These are phyloP conservation scores for Salvelinus alpinus DNA, from an alignment of 2,113 vertebrate genomes.

Conservation along the genomic window DNA sequence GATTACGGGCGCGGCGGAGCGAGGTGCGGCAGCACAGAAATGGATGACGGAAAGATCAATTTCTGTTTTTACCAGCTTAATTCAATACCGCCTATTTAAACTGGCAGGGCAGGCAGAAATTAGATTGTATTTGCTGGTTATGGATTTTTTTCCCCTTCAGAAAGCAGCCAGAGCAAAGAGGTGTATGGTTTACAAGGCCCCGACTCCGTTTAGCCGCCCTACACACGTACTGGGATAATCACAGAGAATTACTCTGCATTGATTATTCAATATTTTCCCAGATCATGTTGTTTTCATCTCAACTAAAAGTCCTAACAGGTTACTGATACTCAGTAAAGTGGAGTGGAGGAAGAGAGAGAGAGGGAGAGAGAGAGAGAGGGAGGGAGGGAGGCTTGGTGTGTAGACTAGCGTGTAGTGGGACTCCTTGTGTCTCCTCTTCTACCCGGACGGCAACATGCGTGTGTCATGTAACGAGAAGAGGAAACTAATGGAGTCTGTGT, in stretches of 20 bases:
- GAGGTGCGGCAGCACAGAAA: slow-evolving; percentile 54
- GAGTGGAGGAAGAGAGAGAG: neutral
- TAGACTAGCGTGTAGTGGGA: neutral
- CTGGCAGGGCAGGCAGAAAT: slow-evolving; percentile 72
- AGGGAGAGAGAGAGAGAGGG: no score
- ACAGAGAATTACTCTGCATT: slow-evolving; percentile 67
- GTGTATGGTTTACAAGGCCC: slow-evolving; percentile 61
- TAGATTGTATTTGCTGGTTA: slow-evolving; percentile 75
- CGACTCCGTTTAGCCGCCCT: slow-evolving; percentile 61
- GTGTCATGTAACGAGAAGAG: slow-evolving; percentile 24
- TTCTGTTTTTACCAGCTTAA: slow-evolving; percentile 76
- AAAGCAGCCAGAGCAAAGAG: slow-evolving; percentile 39
- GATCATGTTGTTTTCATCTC: slow-evolving; percentile 68
- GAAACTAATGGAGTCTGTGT: slow-evolving; percentile 26
- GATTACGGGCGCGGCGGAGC: slow-evolving; percentile 67
- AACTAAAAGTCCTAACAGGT: slow-evolving; percentile 63
- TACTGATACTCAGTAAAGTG: slow-evolving; percentile 51
- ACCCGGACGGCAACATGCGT: neutral
- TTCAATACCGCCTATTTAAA: slow-evolving; percentile 77
- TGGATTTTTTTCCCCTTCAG: slow-evolving; percentile 71
- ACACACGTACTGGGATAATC: slow-evolving; percentile 65
- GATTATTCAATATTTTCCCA: slow-evolving; percentile 71
- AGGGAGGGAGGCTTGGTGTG: no score
- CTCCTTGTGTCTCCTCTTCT: slow-evolving; percentile 2
- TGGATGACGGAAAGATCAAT: slow-evolving; percentile 72